Evolutionary conservation across 2,888 invertebrate species (phyloP).

Genomic region (Monoplex corrugatus): DNA sequence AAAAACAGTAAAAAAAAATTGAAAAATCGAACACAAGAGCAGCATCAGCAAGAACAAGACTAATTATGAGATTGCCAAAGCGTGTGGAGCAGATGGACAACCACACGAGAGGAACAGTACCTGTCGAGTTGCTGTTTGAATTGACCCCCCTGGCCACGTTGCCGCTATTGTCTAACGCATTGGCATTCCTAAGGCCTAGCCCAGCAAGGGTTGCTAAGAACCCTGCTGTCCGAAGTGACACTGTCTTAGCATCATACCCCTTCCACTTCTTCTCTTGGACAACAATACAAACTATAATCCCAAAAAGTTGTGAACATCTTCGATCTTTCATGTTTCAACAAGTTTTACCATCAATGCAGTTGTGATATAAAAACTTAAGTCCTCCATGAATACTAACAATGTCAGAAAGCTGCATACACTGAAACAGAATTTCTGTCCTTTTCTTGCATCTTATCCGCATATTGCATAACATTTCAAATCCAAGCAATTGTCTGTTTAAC

Average conservation of each 20-base stretch:
- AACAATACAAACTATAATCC: too few relatives aligned
- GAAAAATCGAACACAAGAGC: neutral
- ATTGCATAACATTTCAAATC: too few relatives aligned
- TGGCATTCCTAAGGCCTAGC: slow-evolving; percentile 63
- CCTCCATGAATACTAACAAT: too few relatives aligned
- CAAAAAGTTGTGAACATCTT: too few relatives aligned
- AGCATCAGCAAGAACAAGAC: slow-evolving; percentile 40
- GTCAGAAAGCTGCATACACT: too few relatives aligned
- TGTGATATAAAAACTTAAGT: too few relatives aligned
- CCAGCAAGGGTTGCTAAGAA: slow-evolving; percentile 72
- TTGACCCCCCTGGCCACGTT: slow-evolving; percentile 48
- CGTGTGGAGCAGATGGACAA: neutral
- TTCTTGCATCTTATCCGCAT: too few relatives aligned
- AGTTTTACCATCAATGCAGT: too few relatives aligned
- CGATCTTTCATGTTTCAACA: too few relatives aligned
- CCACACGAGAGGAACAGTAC: slow-evolving; percentile 41
- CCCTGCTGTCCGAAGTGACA: slow-evolving; percentile 61
- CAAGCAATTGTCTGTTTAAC: too few relatives aligned
- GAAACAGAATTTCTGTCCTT: too few relatives aligned
- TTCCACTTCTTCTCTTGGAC: too few relatives aligned
- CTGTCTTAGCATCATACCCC: neutral
- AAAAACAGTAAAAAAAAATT: slow-evolving; percentile 30
- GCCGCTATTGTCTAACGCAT: slow-evolving; percentile 61
- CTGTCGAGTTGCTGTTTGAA: slow-evolving; percentile 56
- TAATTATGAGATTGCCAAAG: slow-evolving; percentile 30